Evolutionary conservation across 2,888 invertebrate genomes (phyloP).

Genomic region (Strigamia transsilvanica): DNA sequence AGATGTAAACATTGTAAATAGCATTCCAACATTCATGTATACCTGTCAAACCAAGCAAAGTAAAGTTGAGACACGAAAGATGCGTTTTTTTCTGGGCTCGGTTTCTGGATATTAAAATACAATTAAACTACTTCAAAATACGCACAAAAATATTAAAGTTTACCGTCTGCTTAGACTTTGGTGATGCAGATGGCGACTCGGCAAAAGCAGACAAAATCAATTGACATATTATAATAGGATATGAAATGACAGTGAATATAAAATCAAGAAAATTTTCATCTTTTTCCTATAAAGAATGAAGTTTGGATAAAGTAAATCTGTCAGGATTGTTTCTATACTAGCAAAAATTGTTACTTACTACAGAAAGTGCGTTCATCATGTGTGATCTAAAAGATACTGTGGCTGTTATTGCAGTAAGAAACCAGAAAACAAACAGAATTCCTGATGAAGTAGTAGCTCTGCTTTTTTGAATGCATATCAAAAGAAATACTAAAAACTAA

Average conservation of each 20-base stretch:
- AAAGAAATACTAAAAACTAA: conserved; percentile 69
- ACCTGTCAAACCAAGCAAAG: conserved; percentile 64
- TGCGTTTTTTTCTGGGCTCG: conserved; percentile 62
- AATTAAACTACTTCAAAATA: not conserved
- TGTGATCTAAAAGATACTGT: conserved; percentile 71
- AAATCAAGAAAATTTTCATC: not conserved
- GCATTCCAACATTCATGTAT: conserved; percentile 41
- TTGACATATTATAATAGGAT: conserved; percentile 44
- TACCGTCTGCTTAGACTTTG: conserved; percentile 29
- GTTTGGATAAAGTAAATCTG: not conserved
- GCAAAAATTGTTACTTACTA: conserved; percentile 26
- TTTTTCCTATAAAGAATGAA: not conserved
- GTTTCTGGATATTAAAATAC: conserved; percentile 59
- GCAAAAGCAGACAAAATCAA: conserved; percentile 50
- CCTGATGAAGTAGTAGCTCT: conserved; percentile 90
- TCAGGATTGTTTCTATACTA: not conserved
- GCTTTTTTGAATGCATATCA: conserved; percentile 81
- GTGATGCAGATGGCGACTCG: not conserved
- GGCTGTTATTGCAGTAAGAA: conserved; percentile 77
- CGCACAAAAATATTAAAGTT: not conserved
- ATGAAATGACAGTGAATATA: not conserved
- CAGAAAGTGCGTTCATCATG: not conserved
- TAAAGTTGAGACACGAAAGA: conserved; percentile 63
- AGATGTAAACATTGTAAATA: not conserved
- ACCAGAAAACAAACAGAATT: conserved; percentile 89